These are phyloP conservation scores for Drosophila parthenogenetica DNA, from an alignment of 2,888 invertebrate species.

Conservation along the genomic window DNA sequence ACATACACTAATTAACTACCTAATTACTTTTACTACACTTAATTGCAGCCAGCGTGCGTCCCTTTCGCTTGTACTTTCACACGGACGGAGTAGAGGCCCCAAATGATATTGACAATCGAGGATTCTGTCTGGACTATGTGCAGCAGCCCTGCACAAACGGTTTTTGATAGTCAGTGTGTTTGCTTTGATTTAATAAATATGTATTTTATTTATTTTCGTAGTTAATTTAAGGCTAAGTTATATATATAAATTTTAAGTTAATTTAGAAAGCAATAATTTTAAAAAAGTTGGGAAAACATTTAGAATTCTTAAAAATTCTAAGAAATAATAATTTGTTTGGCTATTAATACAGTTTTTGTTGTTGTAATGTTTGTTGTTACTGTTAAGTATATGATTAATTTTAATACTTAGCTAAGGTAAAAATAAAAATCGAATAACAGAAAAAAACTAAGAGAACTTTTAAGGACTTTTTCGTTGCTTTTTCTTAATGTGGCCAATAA, in stretches of 20 bases:
- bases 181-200: slow-evolving; percentile 64
- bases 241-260: slow-evolving; percentile 41
- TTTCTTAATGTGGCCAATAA: slow-evolving; percentile 43
- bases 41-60: slow-evolving; percentile 90
- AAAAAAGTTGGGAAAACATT: slow-evolving; percentile 20
- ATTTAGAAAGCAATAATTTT: slow-evolving; percentile 56
- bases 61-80: slow-evolving; percentile 92
- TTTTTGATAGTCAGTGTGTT: slow-evolving; percentile 42
- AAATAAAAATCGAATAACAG: slow-evolving; percentile 64
- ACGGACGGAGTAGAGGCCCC: slow-evolving; percentile 92
- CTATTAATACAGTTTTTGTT: slow-evolving; percentile 67
- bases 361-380: slow-evolving; percentile 14
- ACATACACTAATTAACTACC: background rate
- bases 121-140: slow-evolving; percentile 93
- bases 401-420: slow-evolving; percentile 75
- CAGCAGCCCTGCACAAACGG: slow-evolving; percentile 93
- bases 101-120: slow-evolving; percentile 90
- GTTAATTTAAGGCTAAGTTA: slow-evolving; percentile 64
- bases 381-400: slow-evolving; percentile 51
- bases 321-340: slow-evolving; percentile 27
- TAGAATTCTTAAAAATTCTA: slow-evolving; percentile 29
- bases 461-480: slow-evolving; percentile 71
- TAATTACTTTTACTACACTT: background rate
- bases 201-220: slow-evolving; percentile 72
- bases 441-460: slow-evolving; percentile 56